Base-by-base conservation (phyloP, 2,888 invertebrate genomes). In the Eustalomyia histrio region DNA sequence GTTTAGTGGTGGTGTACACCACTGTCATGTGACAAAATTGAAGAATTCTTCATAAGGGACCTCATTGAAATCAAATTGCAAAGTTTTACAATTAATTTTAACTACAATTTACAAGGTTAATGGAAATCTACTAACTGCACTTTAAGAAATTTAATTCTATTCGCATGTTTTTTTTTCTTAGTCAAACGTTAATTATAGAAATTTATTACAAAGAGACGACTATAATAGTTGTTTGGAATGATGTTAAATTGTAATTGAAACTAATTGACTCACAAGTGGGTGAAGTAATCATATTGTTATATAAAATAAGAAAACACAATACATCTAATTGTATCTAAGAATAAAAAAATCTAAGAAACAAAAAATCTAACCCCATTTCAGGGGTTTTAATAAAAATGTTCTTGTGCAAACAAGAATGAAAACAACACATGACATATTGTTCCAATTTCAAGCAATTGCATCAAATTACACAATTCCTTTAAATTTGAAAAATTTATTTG, bases 201-300 rank as follows among this genome's bases (percentile, higher is more conserved):
- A 72, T 78, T 60, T 72, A 67, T 72, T 78, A 72, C 72, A 72
- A 67, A 72, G 65, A 72, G 39, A 39, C 3, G 29, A 39, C 39
- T 29, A 29, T 6, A 39, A 39, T 10, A 39, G 39, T 75, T 69
- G 76, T 65, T 69, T 47, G 43, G 63, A 68, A 71, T 78, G 60
- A 24, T 67, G 58, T 39, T 53, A 43, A 12, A 61, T 57, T 79
- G 80, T 84, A 85, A 85, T 85, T 85, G 85, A 85, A 83, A 82
- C 84, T 84, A 84, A 85, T 85, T 85, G 84, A 83, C 82, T 78
- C 68, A 82, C 29, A 81, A 84, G 84, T 83, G 83, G 83, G 80
- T 83, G 84, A 83, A 83, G 79, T 82, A 82, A 83, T 84, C 71
- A 63, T 76, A 68, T 76, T 74, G 60, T 74, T 74, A 73, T 76